phyloP scores from a whole-genome alignment of 2,113 vertebrate species.

The Salvelinus namaycush region DNA sequence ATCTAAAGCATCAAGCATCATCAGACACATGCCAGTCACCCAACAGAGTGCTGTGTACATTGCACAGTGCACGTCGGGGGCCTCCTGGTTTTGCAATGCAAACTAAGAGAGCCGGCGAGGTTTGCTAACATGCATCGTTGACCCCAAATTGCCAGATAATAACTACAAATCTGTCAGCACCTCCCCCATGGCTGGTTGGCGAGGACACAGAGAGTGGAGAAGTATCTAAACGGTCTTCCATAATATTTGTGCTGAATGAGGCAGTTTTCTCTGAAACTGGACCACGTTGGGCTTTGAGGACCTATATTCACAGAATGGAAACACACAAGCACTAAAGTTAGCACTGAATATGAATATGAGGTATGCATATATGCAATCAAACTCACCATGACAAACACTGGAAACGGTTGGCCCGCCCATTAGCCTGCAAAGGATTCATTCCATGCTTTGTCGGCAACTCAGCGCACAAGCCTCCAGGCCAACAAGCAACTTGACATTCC shows the following conservation, averaged over 20 bases:
- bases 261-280: conserved; percentile 9
- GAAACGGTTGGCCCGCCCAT: conserved; percentile 22
- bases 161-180: conserved; percentile 24
- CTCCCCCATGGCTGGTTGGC: conserved; percentile 8
- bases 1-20: conserved; percentile 38
- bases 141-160: conserved; percentile 50
- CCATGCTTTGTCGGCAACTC: not conserved
- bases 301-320: conserved; percentile 32
- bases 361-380: conserved; percentile 36
- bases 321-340: not conserved
- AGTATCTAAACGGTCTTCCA: conserved; percentile 29
- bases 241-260: conserved; percentile 30
- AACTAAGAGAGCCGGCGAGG: conserved; percentile 31
- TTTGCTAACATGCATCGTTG: conserved; percentile 48
- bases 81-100: conserved; percentile 48
- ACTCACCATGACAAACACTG: conserved; percentile 37
- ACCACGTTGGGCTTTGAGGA: not conserved
- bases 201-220: conserved; percentile 7
- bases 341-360: not conserved
- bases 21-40: conserved; percentile 53
- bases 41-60: conserved; percentile 46
- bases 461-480: conserved; percentile 13
- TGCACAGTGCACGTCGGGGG: conserved; percentile 41
- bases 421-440: conserved; percentile 7
- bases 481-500: conserved; percentile 28